A percentile compares a stretch with the other conserved stretches of the same genome.
These are phyloP conservation scores for Philopotamus ludificatus DNA, from an alignment of 1,140 invertebrate species.

Conservation along the genomic window DNA sequence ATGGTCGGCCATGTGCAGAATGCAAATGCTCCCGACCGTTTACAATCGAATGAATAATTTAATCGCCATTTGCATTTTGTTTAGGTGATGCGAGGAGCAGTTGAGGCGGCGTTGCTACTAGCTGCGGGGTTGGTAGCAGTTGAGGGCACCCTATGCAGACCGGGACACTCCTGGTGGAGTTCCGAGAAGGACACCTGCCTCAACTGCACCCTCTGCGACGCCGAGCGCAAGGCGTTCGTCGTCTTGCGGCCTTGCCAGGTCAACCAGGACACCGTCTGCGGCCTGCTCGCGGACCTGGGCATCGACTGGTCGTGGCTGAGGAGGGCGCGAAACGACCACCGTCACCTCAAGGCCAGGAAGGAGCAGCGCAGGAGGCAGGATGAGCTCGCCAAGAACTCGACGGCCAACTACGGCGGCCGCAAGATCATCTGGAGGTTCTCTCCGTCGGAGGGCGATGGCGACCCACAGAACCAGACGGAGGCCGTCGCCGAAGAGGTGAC, in stretches of 20 bases:
- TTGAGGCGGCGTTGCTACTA: slow-evolving; percentile 37
- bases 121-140: slow-evolving; percentile 46
- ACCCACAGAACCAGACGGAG: slow-evolving; percentile 44
- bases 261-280: slow-evolving; percentile 65
- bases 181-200: slow-evolving; percentile 57
- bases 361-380: not conserved
- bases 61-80: slow-evolving; percentile 5
- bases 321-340: slow-evolving; percentile 26
- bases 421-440: slow-evolving; percentile 26
- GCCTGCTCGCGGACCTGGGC: slow-evolving; percentile 58
- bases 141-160: slow-evolving; percentile 51
- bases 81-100: slow-evolving; percentile 41
- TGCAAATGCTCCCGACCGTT: not conserved
- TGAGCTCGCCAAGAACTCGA: not conserved
- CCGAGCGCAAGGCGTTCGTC: slow-evolving; percentile 51
- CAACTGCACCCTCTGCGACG: slow-evolving; percentile 64
- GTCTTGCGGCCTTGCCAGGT: slow-evolving; percentile 63
- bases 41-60: not conserved
- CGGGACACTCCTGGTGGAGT: slow-evolving; percentile 60
- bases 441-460: slow-evolving; percentile 42
- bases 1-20: not conserved
- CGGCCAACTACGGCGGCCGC: not conserved
- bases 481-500: slow-evolving; percentile 42
- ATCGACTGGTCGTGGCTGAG: slow-evolving; percentile 56
- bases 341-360: slow-evolving; percentile 10